Evolutionary conservation across 2,797 vertebrate genomes (phyloP), one percentile per base, ranked within the genome.

Genomic region (Garrulus glandarius): DNA sequence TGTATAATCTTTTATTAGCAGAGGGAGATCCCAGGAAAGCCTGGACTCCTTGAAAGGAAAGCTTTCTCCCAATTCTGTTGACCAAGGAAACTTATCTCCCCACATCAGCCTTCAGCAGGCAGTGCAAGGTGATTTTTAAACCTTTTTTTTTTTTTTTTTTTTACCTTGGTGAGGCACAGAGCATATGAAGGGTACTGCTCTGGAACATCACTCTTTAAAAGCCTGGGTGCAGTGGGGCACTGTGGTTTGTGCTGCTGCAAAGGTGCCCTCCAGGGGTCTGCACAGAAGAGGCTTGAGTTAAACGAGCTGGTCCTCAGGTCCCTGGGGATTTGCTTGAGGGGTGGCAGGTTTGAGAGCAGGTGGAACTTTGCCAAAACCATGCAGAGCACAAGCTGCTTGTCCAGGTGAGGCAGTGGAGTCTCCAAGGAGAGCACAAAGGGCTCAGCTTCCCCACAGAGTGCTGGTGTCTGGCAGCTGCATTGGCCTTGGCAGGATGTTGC

Each of bases 151-250:
- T 15, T 10, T 39, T 36, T 32, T 7, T 15, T 43, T 53, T 55
- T 26, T 5, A 56, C 49, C 15, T 10, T 23, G 17, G 43, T 49
- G 52, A 36, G 43, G 47, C 30, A 39, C 10, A 24, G 47, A 39
- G 23, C 10, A 10, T 3, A 3, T 39, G 39, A 29, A 76, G 67
- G 30, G 37, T 24, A 1, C 29, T 4, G 1, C 10, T 65, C 55
- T 39, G 71, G 69, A 59, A 12, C 1, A 1, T 34, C n/a, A 29
- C n/a, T 29, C 57, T 60, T 23, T 5, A 9, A 69, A 59, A 64
- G 22, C 29, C 37, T 17, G 34, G 0, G 1, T n/a, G 4, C 1
- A 5, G 30, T 8, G 22, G 44, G 20, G 16, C 8, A 1, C 27
- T 11, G 34, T 26, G 83, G 27, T n/a, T 56, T 56, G 26, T 49